A percentile compares a stretch with the other conserved stretches of the same genome.
phyloP scores from a whole-genome alignment of 2,113 vertebrate species.

The Megaleporinus macrocephalus region DNA sequence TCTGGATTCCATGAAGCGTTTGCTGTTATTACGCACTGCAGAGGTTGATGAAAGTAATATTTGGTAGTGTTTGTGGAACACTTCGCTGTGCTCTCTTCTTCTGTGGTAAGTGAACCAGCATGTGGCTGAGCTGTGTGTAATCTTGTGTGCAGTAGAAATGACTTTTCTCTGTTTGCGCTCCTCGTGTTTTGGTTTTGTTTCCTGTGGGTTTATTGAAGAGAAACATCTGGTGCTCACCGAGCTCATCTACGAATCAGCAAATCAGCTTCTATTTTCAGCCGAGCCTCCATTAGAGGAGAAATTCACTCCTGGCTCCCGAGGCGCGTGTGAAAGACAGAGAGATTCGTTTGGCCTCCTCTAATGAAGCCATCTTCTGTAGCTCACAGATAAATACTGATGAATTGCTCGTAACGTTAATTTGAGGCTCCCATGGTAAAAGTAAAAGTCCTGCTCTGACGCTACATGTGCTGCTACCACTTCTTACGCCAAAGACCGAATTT shows the following conservation, averaged over 20 bases:
- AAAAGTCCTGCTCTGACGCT: conserved; percentile 16
- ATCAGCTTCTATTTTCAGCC: conserved; percentile 36
- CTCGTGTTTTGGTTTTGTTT: neutral
- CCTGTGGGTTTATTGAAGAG: conserved; percentile 15
- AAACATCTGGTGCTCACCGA: neutral
- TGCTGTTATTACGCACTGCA: too few relatives aligned
- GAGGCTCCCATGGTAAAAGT: conserved; percentile 26
- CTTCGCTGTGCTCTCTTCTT: too few relatives aligned
- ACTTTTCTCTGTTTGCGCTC: neutral
- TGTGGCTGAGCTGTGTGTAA: neutral
- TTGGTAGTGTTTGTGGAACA: too few relatives aligned
- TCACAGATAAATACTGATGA: conserved; percentile 35
- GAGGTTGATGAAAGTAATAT: too few relatives aligned
- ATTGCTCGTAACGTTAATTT: conserved; percentile 32
- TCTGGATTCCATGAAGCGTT: too few relatives aligned
- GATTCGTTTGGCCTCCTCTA: neutral
- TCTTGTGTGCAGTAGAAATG: neutral
- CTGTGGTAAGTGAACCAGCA: neutral
- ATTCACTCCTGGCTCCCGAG: conserved; percentile 19
- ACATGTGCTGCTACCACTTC: neutral
- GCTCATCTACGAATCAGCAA: neutral
- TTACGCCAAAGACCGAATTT: too few relatives aligned
- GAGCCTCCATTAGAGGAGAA: neutral
- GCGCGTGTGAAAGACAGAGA: neutral
- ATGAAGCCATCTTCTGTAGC: conserved; percentile 39